Percentiles rank a stretch among this genome's conserved stretches.
Evolutionary conservation across 2,113 vertebrate genomes (phyloP).

Genomic region (Corapipo altera): DNA sequence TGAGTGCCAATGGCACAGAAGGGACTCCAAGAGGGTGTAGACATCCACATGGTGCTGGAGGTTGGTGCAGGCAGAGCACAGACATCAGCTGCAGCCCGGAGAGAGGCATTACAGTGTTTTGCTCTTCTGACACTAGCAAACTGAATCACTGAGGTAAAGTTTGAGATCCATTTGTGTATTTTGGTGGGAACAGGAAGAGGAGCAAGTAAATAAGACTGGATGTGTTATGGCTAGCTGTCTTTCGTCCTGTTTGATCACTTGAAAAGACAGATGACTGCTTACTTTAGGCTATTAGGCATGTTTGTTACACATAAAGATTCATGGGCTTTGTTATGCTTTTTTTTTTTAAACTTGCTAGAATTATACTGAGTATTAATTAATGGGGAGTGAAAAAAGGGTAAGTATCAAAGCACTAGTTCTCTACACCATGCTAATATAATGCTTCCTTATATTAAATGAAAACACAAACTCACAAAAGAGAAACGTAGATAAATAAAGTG

Average conservation of each 20-base stretch:
- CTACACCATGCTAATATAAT: background rate
- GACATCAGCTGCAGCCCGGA: background rate
- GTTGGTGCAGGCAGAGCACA: background rate
- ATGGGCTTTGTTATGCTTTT: background rate
- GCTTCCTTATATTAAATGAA: background rate
- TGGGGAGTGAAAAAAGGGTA: background rate
- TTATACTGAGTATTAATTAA: background rate
- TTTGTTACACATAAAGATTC: constrained; percentile 2
- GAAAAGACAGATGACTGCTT: background rate
- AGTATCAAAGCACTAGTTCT: background rate
- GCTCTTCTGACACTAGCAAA: background rate
- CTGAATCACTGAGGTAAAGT: background rate
- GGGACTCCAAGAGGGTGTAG: background rate
- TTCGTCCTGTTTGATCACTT: background rate
- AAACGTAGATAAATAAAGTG: background rate
- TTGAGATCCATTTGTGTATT: background rate
- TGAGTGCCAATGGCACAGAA: background rate
- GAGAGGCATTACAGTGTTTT: background rate
- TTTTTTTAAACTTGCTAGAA: background rate
- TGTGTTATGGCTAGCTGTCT: constrained; percentile 45
- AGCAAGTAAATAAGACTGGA: constrained; percentile 10
- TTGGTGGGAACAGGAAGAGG: constrained; percentile 9
- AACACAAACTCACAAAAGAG: background rate
- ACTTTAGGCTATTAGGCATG: background rate
- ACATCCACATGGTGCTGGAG: accelerated